Conservation (phyloP, 2,113 vertebrate species). For the Sphaerodactylus townsendi region DNA sequence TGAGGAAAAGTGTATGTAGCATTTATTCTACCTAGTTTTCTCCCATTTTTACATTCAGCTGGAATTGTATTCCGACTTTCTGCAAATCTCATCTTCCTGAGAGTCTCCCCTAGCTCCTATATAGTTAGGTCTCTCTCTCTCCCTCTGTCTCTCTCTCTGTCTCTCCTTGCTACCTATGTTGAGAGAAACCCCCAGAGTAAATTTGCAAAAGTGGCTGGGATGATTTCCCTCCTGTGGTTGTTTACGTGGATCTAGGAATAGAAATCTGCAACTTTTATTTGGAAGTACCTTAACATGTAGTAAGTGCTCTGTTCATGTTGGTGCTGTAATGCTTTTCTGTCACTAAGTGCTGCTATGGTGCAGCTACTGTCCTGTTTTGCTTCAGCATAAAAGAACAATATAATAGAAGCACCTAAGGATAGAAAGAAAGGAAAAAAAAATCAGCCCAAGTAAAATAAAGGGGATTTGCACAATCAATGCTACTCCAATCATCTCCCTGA, state of each 20-base stretch:
- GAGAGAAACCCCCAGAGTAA: too few relatives aligned
- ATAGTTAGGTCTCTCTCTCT: not conserved
- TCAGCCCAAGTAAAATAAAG: not conserved
- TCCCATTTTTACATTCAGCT: not conserved
- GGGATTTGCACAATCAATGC: not conserved
- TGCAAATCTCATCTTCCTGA: not conserved
- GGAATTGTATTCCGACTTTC: not conserved
- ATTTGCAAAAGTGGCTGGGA: not conserved
- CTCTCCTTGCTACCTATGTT: not conserved
- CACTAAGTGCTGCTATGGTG: not conserved
- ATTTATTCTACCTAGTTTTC: not conserved
- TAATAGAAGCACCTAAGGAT: not conserved
- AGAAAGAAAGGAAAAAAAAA: not conserved
- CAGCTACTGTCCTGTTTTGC: not conserved
- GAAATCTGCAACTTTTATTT: not conserved
- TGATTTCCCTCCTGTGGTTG: not conserved
- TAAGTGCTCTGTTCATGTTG: not conserved
- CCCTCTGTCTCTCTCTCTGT: too few relatives aligned
- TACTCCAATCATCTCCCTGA: too few relatives aligned
- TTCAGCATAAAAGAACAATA: not conserved
- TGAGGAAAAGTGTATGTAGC: slow-evolving; percentile 9
- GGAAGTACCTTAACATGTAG: not conserved
- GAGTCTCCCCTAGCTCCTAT: not conserved
- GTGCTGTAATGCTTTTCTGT: not conserved
- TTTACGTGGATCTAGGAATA: not conserved